A percentile compares a stretch with the other conserved stretches of the same genome.
Evolutionary conservation across 2,888 invertebrate species (phyloP).

Genomic region (Agriopis leucophaearia): DNA sequence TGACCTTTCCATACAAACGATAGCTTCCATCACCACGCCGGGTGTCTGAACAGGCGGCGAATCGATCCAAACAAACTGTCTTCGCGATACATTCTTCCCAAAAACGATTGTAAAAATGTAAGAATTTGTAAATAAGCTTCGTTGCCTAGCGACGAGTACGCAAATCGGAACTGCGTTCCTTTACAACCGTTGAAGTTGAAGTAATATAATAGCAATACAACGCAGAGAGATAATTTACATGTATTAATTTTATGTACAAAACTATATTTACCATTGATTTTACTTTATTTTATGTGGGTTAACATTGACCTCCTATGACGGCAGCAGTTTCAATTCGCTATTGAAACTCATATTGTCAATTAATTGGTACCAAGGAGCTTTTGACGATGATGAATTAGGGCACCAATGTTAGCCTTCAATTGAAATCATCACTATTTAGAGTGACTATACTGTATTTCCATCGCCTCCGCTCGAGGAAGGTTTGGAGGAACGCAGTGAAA

Average conservation of each 20-base stretch:
- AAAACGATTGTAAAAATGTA: constrained; percentile 66
- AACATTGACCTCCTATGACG: not conserved
- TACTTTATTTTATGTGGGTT: not conserved
- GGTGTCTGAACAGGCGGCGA: constrained; percentile 23
- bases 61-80: constrained; percentile 41
- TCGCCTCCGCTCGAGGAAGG: not conserved
- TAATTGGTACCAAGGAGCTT: not conserved
- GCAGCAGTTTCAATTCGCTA: too few species aligned
- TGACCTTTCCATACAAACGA: constrained; percentile 20
- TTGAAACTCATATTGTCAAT: not conserved
- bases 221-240: not conserved
- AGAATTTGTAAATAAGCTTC: constrained; percentile 66
- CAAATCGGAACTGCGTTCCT: constrained; percentile 46
- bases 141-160: constrained; percentile 69
- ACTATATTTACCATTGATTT: constrained; percentile 1
- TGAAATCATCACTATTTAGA: not conserved
- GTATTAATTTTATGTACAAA: not conserved
- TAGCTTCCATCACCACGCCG: constrained; percentile 19
- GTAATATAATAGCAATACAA: not conserved
- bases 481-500: constrained; percentile 43
- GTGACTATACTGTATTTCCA: not conserved
- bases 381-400: not conserved
- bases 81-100: constrained; percentile 69
- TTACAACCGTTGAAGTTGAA: not conserved
- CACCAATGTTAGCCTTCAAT: not conserved